A percentile compares a stretch with the other conserved stretches of the same genome.
Conservation (phyloP, 2,113 vertebrate genomes). For the Struthidea cinerea region DNA sequence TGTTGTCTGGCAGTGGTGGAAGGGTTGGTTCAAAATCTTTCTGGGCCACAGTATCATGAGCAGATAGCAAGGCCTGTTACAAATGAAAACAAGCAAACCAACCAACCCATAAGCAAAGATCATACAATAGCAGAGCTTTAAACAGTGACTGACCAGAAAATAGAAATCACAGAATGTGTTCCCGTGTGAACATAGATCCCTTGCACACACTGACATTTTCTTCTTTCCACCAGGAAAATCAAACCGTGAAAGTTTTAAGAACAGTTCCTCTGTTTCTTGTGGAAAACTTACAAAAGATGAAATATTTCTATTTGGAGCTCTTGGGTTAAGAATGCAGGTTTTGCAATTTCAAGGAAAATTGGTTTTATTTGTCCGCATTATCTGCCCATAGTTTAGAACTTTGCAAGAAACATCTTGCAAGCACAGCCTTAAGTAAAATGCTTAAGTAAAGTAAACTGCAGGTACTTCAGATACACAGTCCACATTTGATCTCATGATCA, state of each 20-base stretch:
- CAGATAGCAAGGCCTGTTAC: conserved; percentile 85
- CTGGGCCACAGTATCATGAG: conserved; percentile 90
- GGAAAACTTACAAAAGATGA: neutral
- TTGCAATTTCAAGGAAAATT: neutral
- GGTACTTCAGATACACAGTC: neutral
- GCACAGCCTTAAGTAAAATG: neutral
- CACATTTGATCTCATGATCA: neutral
- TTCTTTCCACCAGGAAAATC: neutral
- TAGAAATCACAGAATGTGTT: neutral
- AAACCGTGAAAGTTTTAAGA: neutral
- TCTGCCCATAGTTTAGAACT: neutral
- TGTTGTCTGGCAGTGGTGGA: conserved; percentile 85
- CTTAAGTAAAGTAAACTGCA: neutral
- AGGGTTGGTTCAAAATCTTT: conserved; percentile 89
- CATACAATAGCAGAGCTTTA: neutral
- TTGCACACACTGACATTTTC: neutral
- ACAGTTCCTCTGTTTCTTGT: neutral
- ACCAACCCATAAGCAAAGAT: neutral
- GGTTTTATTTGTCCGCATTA: neutral
- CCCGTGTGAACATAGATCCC: neutral
- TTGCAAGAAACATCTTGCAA: neutral
- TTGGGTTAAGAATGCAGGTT: neutral
- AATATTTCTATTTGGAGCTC: neutral
- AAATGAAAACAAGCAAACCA: neutral
- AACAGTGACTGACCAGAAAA: neutral